phyloP scores from a whole-genome alignment of 1,140 invertebrate species.

The Bombus confusus region DNA sequence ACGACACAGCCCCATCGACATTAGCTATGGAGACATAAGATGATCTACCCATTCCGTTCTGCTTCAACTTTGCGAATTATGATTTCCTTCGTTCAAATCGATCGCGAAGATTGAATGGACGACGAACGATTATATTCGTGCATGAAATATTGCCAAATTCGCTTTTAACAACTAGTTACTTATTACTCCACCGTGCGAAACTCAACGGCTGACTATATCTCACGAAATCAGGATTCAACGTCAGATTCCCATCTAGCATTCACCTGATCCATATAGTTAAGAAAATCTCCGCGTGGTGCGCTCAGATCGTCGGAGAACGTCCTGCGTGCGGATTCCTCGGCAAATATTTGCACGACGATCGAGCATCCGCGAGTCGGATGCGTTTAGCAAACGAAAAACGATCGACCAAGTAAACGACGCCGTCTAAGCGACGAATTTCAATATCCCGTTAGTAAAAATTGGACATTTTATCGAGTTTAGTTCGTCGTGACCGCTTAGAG shows the following conservation, averaged over 20 bases:
- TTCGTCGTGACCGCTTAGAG: neutral
- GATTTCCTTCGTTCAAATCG: neutral
- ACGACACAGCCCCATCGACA: neutral
- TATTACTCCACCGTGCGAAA: neutral
- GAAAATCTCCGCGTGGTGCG: neutral
- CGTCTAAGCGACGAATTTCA: neutral
- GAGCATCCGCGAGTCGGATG: neutral
- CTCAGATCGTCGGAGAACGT: conserved; percentile 14
- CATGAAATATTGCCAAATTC: neutral
- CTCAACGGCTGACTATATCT: neutral
- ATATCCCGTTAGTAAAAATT: neutral
- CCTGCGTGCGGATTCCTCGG: neutral
- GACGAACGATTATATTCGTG: neutral
- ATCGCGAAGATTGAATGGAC: neutral
- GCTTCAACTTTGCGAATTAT: neutral
- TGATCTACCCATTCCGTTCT: neutral
- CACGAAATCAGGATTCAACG: neutral
- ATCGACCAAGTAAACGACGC: neutral
- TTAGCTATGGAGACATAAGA: neutral
- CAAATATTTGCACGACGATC: conserved; percentile 20
- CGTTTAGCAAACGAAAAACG: neutral
- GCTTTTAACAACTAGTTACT: neutral
- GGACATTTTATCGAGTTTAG: neutral
- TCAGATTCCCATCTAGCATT: neutral
- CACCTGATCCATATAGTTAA: neutral